A percentile compares a stretch with the other conserved stretches of the same genome.
phyloP scores from a whole-genome alignment of 2,797 vertebrate genomes.

The Okamejei kenojei region DNA sequence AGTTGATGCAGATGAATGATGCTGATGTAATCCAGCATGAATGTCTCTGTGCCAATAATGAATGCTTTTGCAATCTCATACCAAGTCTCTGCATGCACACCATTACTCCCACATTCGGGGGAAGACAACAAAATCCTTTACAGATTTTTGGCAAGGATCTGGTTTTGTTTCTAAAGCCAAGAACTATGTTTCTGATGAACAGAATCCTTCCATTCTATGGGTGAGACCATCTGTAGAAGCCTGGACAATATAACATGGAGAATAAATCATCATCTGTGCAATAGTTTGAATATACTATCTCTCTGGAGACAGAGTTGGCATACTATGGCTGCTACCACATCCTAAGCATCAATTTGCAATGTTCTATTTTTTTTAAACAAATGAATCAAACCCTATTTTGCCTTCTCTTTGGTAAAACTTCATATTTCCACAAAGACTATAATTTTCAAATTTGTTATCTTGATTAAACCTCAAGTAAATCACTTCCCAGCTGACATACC shows the following conservation, averaged over 20 bases:
- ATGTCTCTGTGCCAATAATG: neutral
- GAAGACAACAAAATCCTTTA: neutral
- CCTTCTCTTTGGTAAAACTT: neutral
- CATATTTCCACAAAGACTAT: neutral
- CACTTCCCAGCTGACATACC: neutral
- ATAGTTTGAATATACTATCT: neutral
- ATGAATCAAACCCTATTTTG: neutral
- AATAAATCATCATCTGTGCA: neutral
- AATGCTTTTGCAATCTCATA: neutral
- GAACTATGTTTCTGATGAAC: no score
- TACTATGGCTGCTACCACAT: neutral
- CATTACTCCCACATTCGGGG: neutral
- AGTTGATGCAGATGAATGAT: neutral
- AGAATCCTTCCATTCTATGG: neutral
- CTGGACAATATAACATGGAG: neutral
- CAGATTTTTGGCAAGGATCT: no score
- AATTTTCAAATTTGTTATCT: neutral
- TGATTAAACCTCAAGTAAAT: neutral
- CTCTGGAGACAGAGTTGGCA: neutral
- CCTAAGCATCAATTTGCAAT: neutral
- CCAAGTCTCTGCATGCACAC: no score
- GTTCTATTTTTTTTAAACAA: neutral
- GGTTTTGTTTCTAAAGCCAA: conserved; percentile 2
- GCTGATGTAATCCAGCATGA: neutral
- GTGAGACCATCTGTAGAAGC: neutral